phyloP scores from a whole-genome alignment of 2,888 invertebrate genomes.

The Eupithecia dodoneata region DNA sequence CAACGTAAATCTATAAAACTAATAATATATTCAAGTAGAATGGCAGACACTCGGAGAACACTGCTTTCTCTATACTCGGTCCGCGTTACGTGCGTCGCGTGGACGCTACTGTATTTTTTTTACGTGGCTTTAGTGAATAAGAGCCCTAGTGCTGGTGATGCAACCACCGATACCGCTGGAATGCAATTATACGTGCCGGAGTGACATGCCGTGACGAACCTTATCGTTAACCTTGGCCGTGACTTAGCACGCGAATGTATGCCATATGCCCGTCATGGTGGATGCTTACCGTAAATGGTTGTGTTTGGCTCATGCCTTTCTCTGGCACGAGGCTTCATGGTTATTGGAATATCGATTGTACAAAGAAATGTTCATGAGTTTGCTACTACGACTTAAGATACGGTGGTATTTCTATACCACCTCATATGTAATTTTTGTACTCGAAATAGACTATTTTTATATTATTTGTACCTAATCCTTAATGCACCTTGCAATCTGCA shows the following conservation, averaged over 20 bases:
- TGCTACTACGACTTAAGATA: neutral
- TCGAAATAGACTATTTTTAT: too few relatives aligned
- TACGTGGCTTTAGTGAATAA: neutral
- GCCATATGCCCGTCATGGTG: constrained; percentile 41
- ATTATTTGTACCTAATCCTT: neutral
- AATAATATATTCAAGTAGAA: neutral
- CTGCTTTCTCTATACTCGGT: neutral
- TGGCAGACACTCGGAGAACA: neutral
- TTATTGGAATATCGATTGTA: constrained; percentile 11
- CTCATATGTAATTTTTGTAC: too few relatives aligned
- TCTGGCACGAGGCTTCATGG: constrained; percentile 13
- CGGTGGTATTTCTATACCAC: neutral
- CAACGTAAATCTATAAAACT: neutral
- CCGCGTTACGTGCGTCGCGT: neutral
- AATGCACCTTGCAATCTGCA: neutral
- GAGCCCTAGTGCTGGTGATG: constrained; percentile 62
- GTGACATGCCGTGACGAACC: constrained; percentile 75
- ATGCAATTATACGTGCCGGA: constrained; percentile 76
- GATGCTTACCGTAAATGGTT: constrained; percentile 34
- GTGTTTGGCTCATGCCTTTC: constrained; percentile 31
- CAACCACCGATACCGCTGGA: constrained; percentile 72
- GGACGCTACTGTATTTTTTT: neutral
- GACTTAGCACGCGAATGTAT: constrained; percentile 61
- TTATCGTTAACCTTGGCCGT: constrained; percentile 79
- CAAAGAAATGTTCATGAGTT: neutral